These are phyloP conservation scores for Eucidaris tribuloides DNA, from an alignment of 35 echinoderm and acorn worm genomes.

Conservation along the genomic window DNA sequence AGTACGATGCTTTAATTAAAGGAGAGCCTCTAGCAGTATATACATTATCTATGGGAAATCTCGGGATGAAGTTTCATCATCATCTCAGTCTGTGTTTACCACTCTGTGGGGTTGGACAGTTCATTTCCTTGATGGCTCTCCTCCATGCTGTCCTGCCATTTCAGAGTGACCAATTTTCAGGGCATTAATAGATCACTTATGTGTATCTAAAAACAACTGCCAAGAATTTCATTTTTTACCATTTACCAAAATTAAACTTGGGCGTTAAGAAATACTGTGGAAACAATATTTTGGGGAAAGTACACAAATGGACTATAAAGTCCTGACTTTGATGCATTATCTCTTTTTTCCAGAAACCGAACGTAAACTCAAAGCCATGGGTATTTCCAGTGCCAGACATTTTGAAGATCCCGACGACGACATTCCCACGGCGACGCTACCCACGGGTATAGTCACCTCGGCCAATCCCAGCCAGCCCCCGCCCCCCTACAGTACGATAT, in stretches of 20 bases:
- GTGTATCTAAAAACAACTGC: too few relatives aligned
- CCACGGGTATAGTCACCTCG: conserved; percentile 18
- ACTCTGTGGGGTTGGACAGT: too few relatives aligned
- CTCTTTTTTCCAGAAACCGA: conserved; percentile 72
- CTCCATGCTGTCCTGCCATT: too few relatives aligned
- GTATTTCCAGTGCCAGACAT: conserved; percentile 63
- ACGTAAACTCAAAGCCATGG: conserved; percentile 84
- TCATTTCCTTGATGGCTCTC: too few relatives aligned
- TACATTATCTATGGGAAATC: too few relatives aligned
- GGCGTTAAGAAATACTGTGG: neutral
- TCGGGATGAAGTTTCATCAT: too few relatives aligned
- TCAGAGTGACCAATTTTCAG: too few relatives aligned
- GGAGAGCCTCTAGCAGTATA: too few relatives aligned
- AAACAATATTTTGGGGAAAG: too few relatives aligned
- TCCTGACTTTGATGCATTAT: neutral
- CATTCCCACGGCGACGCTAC: conserved; percentile 44
- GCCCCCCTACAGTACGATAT: conserved; percentile 57
- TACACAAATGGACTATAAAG: neutral
- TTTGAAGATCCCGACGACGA: conserved; percentile 80
- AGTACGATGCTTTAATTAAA: too few relatives aligned
- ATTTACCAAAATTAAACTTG: neutral
- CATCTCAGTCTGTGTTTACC: too few relatives aligned
- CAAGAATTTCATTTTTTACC: neutral
- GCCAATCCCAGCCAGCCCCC: conserved; percentile 44
- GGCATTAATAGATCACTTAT: too few relatives aligned